phyloP scores from a whole-genome alignment of 1,140 invertebrate species.

The Leptinotarsa undecemlineata region DNA sequence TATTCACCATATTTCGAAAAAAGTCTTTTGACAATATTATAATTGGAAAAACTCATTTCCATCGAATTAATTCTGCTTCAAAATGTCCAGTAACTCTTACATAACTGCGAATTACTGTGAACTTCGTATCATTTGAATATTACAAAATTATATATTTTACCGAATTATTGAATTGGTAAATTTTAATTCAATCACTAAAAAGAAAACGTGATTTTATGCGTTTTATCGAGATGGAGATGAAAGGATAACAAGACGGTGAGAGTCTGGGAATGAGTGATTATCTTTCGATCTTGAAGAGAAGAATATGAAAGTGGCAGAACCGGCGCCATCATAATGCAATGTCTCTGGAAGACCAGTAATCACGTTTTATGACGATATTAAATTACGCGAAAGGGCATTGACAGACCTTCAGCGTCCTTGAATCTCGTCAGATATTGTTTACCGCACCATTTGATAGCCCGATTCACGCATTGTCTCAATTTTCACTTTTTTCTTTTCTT shows the following conservation, averaged over 20 bases:
- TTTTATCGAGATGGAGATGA: neutral
- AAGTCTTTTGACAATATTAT: no score
- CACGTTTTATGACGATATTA: constrained; percentile 41
- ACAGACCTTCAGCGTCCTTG: constrained; percentile 40
- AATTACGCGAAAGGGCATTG: constrained; percentile 41
- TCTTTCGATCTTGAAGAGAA: constrained; percentile 4
- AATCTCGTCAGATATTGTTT: constrained; percentile 43
- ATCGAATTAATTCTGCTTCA: no score
- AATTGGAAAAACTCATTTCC: no score
- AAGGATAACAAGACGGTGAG: neutral
- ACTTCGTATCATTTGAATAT: no score
- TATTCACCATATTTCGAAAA: no score
- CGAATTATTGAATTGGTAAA: neutral
- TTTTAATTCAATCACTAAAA: neutral
- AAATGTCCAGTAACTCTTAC: no score
- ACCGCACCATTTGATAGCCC: constrained; percentile 33
- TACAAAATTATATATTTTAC: neutral
- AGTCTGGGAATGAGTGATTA: constrained; percentile 11
- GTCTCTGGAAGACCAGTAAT: constrained; percentile 27
- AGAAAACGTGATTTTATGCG: neutral
- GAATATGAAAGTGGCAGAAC: constrained; percentile 2
- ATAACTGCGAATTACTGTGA: no score
- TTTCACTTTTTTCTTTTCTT: constrained; percentile 12
- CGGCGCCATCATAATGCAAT: constrained; percentile 35
- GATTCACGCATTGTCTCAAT: constrained; percentile 32